Conservation (phyloP, 2,113 vertebrate species). For the Uropsilus gracilis region DNA sequence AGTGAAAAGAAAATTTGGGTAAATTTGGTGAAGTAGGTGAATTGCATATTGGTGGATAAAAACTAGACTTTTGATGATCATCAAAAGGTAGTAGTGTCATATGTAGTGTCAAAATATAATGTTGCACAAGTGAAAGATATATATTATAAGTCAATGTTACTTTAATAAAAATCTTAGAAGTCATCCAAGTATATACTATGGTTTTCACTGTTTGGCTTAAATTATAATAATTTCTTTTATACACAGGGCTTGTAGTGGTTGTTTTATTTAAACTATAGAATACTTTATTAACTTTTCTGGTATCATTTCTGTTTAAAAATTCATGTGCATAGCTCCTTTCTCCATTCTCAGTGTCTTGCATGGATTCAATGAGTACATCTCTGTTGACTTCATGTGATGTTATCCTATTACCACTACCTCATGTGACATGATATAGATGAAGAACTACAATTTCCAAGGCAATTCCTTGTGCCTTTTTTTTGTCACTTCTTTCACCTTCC, state of each 20-base stretch:
- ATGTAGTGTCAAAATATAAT: too few species aligned
- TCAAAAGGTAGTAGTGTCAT: too few species aligned
- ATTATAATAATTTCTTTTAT: neutral
- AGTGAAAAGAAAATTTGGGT: too few species aligned
- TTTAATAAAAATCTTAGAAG: neutral
- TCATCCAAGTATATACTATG: neutral
- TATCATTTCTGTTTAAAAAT: neutral
- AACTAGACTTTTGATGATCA: neutral
- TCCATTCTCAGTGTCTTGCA: neutral
- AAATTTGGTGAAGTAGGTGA: too few species aligned
- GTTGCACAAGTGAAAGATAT: neutral
- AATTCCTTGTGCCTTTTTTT: neutral
- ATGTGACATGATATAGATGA: neutral
- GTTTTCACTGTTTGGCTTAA: neutral
- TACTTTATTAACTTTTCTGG: neutral
- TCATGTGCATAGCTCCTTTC: too few species aligned
- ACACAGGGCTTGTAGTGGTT: neutral
- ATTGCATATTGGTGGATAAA: neutral
- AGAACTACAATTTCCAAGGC: neutral
- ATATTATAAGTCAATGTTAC: neutral
- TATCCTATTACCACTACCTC: neutral
- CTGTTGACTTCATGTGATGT: neutral
- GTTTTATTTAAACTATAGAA: neutral
- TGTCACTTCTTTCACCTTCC: neutral
- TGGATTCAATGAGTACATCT: neutral